Percentiles rank a stretch among this genome's conserved stretches.
Evolutionary conservation across 1,140 invertebrate genomes (phyloP).

Genomic region (Drosophila erecta): DNA sequence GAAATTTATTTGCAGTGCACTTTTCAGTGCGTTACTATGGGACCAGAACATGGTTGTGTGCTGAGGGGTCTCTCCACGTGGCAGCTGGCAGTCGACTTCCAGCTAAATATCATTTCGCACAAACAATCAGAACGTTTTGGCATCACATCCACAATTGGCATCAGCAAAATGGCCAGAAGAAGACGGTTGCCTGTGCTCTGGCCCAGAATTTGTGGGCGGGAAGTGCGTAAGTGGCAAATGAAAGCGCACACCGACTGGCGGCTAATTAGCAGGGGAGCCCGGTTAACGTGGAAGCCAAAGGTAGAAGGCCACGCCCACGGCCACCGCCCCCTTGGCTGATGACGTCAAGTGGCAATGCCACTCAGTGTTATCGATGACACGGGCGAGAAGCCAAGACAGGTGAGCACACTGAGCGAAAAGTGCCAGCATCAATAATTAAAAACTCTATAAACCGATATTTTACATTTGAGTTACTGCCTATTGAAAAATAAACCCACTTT

Average conservation of each 20-base stretch:
- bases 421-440: no score
- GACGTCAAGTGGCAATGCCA: conserved; percentile 53
- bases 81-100: conserved; percentile 35
- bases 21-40: conserved; percentile 8
- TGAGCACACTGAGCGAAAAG: conserved; percentile 15
- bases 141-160: background rate
- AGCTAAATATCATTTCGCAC: conserved; percentile 55
- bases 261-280: conserved; percentile 59
- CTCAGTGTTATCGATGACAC: conserved; percentile 46
- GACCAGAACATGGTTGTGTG: background rate
- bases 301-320: conserved; percentile 37
- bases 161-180: conserved; percentile 13
- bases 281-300: conserved; percentile 26
- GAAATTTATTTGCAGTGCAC: background rate
- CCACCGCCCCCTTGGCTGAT: conserved; percentile 29
- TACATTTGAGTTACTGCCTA: no score
- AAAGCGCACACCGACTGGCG: conserved; percentile 29
- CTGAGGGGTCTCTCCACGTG: conserved; percentile 17
- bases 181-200: conserved; percentile 14
- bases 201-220: conserved; percentile 52
- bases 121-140: conserved; percentile 44
- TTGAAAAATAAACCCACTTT: no score
- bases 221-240: conserved; percentile 53
- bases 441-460: no score
- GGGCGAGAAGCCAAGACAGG: conserved; percentile 29